A percentile compares a stretch with the other conserved stretches of the same genome.
Conservation (phyloP, 2,797 vertebrate genomes). For the Sphaeramia orbicularis region DNA sequence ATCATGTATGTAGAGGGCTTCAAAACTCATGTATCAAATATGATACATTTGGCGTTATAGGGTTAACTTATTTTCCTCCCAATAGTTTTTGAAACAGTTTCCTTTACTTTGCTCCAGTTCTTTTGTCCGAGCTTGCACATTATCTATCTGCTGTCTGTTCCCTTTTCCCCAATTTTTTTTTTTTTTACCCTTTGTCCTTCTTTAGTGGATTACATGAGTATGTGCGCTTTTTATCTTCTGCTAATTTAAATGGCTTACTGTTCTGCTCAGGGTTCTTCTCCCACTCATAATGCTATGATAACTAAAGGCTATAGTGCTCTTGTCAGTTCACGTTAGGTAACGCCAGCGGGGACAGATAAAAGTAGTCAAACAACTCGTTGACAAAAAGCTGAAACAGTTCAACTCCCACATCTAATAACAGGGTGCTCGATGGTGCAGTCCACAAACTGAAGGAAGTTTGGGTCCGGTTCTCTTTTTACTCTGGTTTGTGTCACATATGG, state of each 20-base stretch:
- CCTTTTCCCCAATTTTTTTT: background rate
- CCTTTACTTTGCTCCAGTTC: conserved; percentile 14
- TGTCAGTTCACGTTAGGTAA: background rate
- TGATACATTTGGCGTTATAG: too few species aligned
- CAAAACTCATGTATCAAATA: too few species aligned
- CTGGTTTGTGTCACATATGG: too few species aligned
- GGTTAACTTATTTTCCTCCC: background rate
- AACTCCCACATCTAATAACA: conserved; percentile 56
- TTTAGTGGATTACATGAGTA: conserved; percentile 15
- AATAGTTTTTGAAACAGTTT: background rate
- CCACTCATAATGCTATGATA: background rate
- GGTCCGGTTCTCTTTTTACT: background rate
- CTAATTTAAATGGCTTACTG: conserved; percentile 12
- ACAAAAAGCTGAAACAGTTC: conserved; percentile 36
- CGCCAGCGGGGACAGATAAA: conserved; percentile 19
- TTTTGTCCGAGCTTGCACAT: background rate
- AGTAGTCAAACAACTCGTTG: conserved; percentile 17
- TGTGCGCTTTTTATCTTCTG: conserved; percentile 16
- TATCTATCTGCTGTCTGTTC: conserved; percentile 14
- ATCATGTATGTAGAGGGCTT: too few species aligned
- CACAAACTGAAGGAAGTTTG: too few species aligned
- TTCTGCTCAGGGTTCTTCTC: conserved; percentile 2
- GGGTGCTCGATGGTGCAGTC: conserved; percentile 6
- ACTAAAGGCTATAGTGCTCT: conserved; percentile 24
- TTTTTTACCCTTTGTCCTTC: conserved; percentile 3